Evolutionary conservation across 2,888 invertebrate genomes (phyloP).

Genomic region (Adineta ricciae): DNA sequence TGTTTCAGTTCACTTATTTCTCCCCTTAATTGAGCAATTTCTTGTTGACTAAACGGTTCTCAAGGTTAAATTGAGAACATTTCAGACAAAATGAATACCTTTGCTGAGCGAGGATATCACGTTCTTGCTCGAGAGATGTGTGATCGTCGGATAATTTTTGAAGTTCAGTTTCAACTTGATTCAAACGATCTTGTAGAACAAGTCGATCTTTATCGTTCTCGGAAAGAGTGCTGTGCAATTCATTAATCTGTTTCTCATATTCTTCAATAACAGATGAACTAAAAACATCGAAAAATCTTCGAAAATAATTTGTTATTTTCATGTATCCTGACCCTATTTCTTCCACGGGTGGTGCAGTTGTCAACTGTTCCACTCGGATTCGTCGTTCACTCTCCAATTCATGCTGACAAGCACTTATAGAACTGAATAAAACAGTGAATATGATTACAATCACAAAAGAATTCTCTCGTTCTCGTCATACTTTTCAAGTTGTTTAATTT

Average conservation of each 20-base stretch:
- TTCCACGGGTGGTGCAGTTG: not conserved
- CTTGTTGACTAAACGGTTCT: not conserved
- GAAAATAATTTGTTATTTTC: too few species aligned
- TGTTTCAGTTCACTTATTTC: not conserved
- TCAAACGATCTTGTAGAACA: not conserved
- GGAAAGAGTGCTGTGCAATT: too few species aligned
- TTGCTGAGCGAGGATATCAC: too few species aligned
- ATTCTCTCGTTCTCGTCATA: not conserved
- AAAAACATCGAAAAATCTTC: not conserved
- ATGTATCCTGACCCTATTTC: not conserved
- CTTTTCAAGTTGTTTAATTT: not conserved
- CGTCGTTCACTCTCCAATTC: not conserved
- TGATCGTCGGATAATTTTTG: not conserved
- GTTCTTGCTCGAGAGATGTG: too few species aligned
- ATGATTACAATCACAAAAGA: not conserved
- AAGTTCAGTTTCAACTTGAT: not conserved
- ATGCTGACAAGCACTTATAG: not conserved
- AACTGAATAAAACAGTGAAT: not conserved
- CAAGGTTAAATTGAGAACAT: too few species aligned
- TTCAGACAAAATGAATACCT: too few species aligned
- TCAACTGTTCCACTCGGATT: not conserved
- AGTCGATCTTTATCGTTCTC: too few species aligned
- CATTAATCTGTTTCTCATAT: not conserved
- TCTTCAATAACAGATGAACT: not conserved
- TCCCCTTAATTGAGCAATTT: not conserved